phyloP scores from a whole-genome alignment of 2,113 vertebrate species.

The Dipodomys stephensi region DNA sequence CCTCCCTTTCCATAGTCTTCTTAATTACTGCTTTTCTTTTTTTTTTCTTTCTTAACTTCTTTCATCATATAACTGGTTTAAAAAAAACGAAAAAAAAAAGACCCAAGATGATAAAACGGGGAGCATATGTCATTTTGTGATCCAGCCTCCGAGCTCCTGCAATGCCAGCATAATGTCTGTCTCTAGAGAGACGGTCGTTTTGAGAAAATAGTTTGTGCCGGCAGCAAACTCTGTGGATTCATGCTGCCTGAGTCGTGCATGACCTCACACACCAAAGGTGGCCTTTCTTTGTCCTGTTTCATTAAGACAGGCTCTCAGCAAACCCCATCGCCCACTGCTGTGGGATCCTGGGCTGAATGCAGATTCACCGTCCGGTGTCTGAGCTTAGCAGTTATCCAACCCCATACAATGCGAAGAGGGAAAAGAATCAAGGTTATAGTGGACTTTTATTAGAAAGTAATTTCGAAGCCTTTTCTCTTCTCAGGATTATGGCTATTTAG shows the following conservation, averaged over 20 bases:
- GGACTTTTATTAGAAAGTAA: conserved; percentile 44
- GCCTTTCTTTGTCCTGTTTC: conserved; percentile 7
- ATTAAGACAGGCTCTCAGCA: not conserved
- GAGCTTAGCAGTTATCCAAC: not conserved
- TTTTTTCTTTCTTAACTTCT: not conserved
- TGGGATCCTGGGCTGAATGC: not conserved
- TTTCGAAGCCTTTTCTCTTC: not conserved
- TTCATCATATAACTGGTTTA: not conserved
- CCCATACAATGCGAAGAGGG: too few species aligned
- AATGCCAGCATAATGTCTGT: not conserved
- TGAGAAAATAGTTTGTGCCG: conserved; percentile 13
- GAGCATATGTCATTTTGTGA: not conserved
- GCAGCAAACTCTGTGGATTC: not conserved
- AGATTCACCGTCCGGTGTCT: not conserved
- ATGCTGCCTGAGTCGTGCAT: not conserved
- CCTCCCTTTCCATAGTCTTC: too few species aligned
- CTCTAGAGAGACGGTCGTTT: conserved; percentile 16
- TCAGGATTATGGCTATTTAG: not conserved
- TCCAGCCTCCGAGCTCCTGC: not conserved
- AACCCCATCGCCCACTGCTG: not conserved
- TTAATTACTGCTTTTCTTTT: too few species aligned
- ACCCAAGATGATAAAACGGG: not conserved
- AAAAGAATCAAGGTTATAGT: not conserved
- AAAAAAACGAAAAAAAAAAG: not conserved
- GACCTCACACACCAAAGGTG: conserved; percentile 5